Evolutionary conservation across 2,797 vertebrate genomes (phyloP).

Genomic region (Coregonus suidteri): DNA sequence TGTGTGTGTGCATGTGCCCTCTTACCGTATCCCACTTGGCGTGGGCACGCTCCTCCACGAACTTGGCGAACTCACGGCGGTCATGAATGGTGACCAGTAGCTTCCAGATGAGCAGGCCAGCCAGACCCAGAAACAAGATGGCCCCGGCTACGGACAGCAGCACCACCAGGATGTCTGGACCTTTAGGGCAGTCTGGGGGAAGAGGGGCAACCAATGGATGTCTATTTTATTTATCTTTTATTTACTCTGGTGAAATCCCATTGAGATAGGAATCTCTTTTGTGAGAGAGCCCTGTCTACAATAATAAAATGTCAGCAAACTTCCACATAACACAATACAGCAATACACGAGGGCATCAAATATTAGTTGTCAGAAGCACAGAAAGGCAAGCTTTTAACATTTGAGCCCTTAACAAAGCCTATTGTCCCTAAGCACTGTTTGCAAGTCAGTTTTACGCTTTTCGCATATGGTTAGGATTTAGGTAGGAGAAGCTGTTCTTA

Average conservation of each 20-base stretch:
- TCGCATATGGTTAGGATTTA: too few species aligned
- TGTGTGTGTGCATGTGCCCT: neutral
- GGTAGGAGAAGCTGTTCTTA: too few species aligned
- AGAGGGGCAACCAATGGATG: slow-evolving; percentile 16
- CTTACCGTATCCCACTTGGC: slow-evolving; percentile 98
- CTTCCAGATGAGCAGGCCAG: slow-evolving; percentile 94
- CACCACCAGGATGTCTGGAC: slow-evolving; percentile 89
- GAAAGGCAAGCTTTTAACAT: too few species aligned
- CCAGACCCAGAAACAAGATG: slow-evolving; percentile 90
- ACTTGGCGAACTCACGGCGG: slow-evolving; percentile 92
- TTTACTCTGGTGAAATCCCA: slow-evolving; percentile 15
- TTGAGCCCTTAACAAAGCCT: too few species aligned
- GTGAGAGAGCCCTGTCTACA: neutral
- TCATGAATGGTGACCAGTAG: slow-evolving; percentile 96
- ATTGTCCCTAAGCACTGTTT: too few species aligned
- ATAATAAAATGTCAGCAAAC: neutral
- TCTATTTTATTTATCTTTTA: neutral
- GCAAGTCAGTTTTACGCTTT: too few species aligned
- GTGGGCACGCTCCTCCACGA: slow-evolving; percentile 91
- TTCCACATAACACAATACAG: neutral
- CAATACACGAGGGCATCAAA: neutral
- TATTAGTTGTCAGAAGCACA: neutral
- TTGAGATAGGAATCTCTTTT: neutral
- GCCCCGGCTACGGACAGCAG: slow-evolving; percentile 90
- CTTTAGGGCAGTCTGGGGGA: slow-evolving; percentile 88